A percentile compares a stretch with the other conserved stretches of the same genome.
Conservation (phyloP, 2,797 vertebrate species). For the Tokudaia tokunoshimensis region DNA sequence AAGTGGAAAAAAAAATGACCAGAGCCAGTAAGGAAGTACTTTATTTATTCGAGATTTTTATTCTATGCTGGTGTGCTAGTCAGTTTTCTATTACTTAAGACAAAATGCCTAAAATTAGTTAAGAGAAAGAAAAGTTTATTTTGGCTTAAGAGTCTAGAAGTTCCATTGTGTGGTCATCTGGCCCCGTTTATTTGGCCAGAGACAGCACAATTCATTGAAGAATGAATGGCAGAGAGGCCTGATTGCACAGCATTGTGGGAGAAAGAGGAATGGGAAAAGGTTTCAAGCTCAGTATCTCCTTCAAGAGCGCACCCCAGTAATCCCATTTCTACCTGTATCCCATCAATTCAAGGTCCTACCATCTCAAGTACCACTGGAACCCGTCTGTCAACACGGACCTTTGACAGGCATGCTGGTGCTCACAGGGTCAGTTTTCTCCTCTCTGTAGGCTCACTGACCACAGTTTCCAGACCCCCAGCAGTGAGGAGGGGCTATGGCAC, state of each 20-base stretch:
- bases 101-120: neutral
- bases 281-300: neutral
- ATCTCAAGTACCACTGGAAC: neutral
- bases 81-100: neutral
- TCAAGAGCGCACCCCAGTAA: neutral
- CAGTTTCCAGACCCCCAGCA: constrained; percentile 6
- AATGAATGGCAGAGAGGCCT: neutral
- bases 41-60: neutral
- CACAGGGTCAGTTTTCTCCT: neutral
- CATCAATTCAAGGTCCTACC: neutral
- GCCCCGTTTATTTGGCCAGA: neutral
- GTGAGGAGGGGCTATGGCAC: neutral
- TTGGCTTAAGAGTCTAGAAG: neutral
- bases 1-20: neutral
- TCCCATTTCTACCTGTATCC: neutral
- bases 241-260: neutral
- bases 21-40: neutral
- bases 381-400: neutral
- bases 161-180: neutral
- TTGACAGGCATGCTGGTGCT: neutral
- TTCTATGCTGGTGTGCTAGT: neutral
- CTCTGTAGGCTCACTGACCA: neutral
- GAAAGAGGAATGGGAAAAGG: neutral
- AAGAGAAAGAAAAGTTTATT: neutral
- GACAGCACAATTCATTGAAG: neutral